Evolutionary conservation across 2,888 invertebrate species (phyloP).

Genomic region (Chrysina gloriosa): DNA sequence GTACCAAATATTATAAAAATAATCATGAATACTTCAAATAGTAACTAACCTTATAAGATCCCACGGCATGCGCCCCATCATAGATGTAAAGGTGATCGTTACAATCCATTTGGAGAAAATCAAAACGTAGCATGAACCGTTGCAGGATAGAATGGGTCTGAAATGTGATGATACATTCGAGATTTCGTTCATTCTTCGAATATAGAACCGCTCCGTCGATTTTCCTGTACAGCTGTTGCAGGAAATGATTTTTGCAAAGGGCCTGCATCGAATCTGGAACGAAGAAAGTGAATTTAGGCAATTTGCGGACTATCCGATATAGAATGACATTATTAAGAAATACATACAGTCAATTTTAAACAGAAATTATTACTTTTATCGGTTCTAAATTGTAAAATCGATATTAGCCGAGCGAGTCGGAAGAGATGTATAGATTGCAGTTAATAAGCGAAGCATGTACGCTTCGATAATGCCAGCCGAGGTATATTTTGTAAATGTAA

Average conservation of each 20-base stretch:
- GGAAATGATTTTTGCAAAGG: conserved; percentile 89
- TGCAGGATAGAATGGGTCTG: conserved; percentile 95
- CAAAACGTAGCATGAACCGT: conserved; percentile 94
- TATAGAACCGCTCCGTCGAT: conserved; percentile 91
- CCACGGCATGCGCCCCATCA: conserved; percentile 91
- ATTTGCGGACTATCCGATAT: conserved; percentile 8
- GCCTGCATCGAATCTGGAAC: conserved; percentile 88
- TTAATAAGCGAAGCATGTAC: neutral
- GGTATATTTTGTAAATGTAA: neutral
- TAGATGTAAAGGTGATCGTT: conserved; percentile 94
- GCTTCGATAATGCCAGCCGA: neutral
- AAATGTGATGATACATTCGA: conserved; percentile 93
- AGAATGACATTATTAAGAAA: conserved; percentile 16
- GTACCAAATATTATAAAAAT: too few relatives aligned
- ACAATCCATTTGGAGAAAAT: conserved; percentile 91
- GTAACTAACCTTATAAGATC: conserved; percentile 84
- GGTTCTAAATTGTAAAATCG: conserved; percentile 28
- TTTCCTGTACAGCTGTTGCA: conserved; percentile 89
- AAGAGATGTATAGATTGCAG: neutral
- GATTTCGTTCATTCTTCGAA: conserved; percentile 90
- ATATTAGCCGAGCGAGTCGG: neutral
- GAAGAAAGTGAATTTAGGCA: conserved; percentile 32
- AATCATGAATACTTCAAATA: too few relatives aligned
- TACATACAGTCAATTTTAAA: conserved; percentile 3
- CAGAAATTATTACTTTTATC: conserved; percentile 31